Conservation (phyloP, 2,113 vertebrate genomes). For the Eulemur macaco region DNA sequence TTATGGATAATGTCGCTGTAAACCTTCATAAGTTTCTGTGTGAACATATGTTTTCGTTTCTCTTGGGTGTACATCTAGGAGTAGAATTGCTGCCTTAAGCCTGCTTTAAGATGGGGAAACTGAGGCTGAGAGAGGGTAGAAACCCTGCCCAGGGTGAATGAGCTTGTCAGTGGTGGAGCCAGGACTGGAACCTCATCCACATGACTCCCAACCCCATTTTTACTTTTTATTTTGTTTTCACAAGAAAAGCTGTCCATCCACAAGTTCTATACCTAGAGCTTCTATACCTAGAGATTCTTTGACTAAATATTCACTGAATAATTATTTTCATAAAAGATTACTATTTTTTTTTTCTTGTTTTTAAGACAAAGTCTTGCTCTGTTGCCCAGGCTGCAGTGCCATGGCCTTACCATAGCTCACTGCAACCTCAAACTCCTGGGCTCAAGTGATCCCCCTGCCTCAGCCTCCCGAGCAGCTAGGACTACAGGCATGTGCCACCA, state of each 20-base stretch:
- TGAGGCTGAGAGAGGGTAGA: neutral
- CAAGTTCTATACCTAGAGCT: neutral
- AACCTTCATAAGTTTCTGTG: neutral
- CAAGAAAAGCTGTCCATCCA: neutral
- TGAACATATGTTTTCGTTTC: neutral
- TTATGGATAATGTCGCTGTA: neutral
- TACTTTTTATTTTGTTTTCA: neutral
- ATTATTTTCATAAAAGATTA: constrained; percentile 21
- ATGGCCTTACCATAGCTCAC: too few relatives aligned
- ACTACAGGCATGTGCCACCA: too few relatives aligned
- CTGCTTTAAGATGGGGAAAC: neutral
- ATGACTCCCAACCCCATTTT: neutral
- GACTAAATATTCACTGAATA: constrained; percentile 10
- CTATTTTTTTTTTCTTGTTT: neutral
- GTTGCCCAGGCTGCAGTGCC: too few relatives aligned
- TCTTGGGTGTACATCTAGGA: neutral
- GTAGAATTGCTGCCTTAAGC: neutral
- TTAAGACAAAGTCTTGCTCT: too few relatives aligned
- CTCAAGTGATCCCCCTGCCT: too few relatives aligned
- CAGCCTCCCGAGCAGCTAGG: too few relatives aligned
- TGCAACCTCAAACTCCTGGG: too few relatives aligned
- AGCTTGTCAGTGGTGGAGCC: neutral
- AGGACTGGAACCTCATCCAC: neutral
- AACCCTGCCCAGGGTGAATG: neutral
- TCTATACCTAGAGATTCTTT: neutral